These are phyloP conservation scores for Cricetomys ansorgei DNA, from an alignment of 2,113 vertebrate species.

Conservation along the genomic window DNA sequence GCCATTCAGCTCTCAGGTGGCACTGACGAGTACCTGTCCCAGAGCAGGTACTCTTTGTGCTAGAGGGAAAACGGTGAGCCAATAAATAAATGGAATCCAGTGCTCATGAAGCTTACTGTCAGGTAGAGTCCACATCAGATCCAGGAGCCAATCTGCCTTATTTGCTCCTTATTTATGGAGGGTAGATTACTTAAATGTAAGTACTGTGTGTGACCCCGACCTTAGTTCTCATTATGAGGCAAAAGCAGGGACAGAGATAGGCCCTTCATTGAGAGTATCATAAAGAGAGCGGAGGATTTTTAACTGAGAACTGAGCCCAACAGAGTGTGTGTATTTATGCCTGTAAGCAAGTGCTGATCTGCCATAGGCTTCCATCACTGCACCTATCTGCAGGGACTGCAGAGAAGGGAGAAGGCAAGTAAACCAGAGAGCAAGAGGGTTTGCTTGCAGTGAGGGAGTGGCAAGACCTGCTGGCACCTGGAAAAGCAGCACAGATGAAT, in stretches of 20 bases:
- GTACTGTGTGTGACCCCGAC: background rate
- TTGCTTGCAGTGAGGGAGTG: background rate
- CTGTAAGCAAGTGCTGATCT: fast-evolving
- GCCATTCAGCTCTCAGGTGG: background rate
- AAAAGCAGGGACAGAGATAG: background rate
- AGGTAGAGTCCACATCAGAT: background rate
- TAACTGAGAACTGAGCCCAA: background rate
- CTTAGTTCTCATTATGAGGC: background rate
- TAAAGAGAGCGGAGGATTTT: background rate
- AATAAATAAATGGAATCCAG: background rate
- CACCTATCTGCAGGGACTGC: background rate
- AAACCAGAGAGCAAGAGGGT: background rate
- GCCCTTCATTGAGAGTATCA: background rate
- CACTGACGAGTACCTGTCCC: background rate
- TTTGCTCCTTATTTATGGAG: background rate
- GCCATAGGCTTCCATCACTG: background rate
- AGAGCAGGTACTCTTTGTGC: background rate
- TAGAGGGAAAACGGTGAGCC: background rate
- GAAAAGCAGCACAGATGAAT: background rate
- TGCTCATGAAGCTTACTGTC: background rate
- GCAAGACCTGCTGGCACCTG: background rate
- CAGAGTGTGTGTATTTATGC: fast-evolving
- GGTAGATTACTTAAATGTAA: background rate
- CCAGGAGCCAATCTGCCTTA: background rate
- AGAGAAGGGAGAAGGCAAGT: background rate